phyloP scores from a whole-genome alignment of 2,888 invertebrate species.

The Platerodrilus igneus region DNA sequence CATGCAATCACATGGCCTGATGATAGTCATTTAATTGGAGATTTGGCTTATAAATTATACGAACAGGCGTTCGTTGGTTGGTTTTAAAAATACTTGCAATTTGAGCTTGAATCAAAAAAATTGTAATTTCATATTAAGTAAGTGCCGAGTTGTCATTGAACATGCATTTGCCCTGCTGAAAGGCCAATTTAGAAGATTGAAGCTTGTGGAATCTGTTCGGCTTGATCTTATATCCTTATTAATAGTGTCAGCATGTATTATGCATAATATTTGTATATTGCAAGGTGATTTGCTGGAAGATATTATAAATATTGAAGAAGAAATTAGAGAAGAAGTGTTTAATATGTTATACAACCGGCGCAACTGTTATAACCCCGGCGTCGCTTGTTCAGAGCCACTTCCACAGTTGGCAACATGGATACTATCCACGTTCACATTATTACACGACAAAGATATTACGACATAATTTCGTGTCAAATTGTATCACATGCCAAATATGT shows the following conservation, averaged over 20 bases:
- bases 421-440: too few relatives aligned
- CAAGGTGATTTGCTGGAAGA: not conserved
- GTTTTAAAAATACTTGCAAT: slow-evolving; percentile 24
- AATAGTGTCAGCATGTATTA: slow-evolving; percentile 12
- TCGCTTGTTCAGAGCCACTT: too few relatives aligned
- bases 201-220: slow-evolving; percentile 23
- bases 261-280: slow-evolving; percentile 12
- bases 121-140: slow-evolving; percentile 21
- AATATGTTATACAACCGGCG: too few relatives aligned
- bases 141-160: slow-evolving; percentile 25
- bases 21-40: slow-evolving; percentile 23
- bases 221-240: slow-evolving; percentile 24
- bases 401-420: too few relatives aligned
- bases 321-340: too few relatives aligned
- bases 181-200: slow-evolving; percentile 27
- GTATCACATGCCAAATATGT: too few relatives aligned
- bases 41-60: slow-evolving; percentile 29
- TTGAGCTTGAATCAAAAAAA: slow-evolving; percentile 17
- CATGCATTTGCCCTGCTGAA: slow-evolving; percentile 28
- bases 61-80: slow-evolving; percentile 26
- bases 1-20: too few relatives aligned
- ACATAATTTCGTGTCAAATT: too few relatives aligned
- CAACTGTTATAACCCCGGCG: too few relatives aligned
- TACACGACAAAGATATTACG: too few relatives aligned
- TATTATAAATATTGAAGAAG: too few relatives aligned